Evolutionary conservation across 2,797 vertebrate species (phyloP).

Genomic region (Eptatretus atami): DNA sequence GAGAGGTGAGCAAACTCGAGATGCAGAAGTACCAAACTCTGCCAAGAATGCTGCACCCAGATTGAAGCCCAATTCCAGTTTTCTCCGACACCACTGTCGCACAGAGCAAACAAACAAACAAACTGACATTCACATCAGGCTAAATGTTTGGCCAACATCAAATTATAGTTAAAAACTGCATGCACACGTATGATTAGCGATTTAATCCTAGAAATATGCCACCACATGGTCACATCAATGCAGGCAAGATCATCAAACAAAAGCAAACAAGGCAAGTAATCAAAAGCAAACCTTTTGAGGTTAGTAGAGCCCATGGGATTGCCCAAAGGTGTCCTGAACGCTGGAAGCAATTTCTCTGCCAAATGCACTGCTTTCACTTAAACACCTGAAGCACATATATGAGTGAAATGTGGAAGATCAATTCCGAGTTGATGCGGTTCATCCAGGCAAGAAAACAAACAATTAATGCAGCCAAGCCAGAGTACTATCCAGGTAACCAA

Average conservation of each 20-base stretch:
- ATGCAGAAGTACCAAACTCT: conserved; percentile 81
- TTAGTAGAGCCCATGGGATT: conserved; percentile 99
- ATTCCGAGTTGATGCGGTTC: too few species aligned
- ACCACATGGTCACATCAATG: neutral
- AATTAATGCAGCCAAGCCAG: too few species aligned
- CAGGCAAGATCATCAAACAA: neutral
- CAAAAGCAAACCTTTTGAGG: conserved; percentile 49
- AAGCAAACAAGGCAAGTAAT: too few species aligned
- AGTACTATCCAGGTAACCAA: too few species aligned
- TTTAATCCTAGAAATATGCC: conserved; percentile 12
- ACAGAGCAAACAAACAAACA: neutral
- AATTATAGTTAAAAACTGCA: conserved; percentile 6
- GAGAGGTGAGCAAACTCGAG: conserved; percentile 97
- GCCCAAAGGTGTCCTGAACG: conserved; percentile 86
- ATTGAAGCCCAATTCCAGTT: conserved; percentile 99
- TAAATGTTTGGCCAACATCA: conserved; percentile 11
- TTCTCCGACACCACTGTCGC: conserved; percentile 54
- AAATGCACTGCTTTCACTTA: conserved; percentile 73
- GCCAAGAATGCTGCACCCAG: conserved; percentile 88
- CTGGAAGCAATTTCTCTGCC: conserved; percentile 81
- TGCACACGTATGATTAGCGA: conserved; percentile 14
- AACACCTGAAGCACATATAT: conserved; percentile 32
- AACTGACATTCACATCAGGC: too few species aligned
- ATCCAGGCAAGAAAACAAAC: too few species aligned
- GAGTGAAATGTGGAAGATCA: conserved; percentile 8